Evolutionary conservation across 2,888 invertebrate genomes (phyloP).

Genomic region (Drosophila histrio): DNA sequence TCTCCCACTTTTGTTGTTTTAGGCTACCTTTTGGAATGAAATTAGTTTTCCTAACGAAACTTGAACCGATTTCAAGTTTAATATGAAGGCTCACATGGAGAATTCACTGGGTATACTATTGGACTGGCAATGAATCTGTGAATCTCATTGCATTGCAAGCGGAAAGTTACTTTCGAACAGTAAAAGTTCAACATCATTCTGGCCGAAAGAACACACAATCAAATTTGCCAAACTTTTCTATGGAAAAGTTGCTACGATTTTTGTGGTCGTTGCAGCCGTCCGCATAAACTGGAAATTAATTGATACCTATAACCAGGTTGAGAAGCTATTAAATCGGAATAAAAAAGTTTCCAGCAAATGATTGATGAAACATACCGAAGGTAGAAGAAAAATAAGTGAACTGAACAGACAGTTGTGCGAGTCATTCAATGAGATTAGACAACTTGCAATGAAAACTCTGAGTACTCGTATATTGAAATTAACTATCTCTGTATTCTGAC

Average conservation of each 20-base stretch:
- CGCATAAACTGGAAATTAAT: constrained; percentile 65
- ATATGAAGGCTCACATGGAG: not conserved
- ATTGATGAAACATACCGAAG: constrained; percentile 15
- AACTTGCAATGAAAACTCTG: constrained; percentile 10
- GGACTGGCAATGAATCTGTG: constrained; percentile 3
- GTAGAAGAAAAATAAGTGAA: not conserved
- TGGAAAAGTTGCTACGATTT: constrained; percentile 43
- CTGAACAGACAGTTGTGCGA: constrained; percentile 51
- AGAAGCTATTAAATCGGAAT: constrained; percentile 56
- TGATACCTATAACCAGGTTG: constrained; percentile 62
- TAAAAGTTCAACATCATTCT: constrained; percentile 43
- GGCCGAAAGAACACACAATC: constrained; percentile 14
- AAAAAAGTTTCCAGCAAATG: constrained; percentile 26
- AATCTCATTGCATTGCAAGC: constrained; percentile 18
- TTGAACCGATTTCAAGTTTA: not conserved
- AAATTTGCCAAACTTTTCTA: constrained; percentile 51
- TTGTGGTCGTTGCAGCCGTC: constrained; percentile 68
- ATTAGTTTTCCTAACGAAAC: not conserved
- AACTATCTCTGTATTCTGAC: not conserved
- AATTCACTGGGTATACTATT: constrained; percentile 1
- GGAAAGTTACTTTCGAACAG: constrained; percentile 31
- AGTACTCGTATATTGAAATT: not conserved
- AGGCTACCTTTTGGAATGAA: constrained; percentile 1
- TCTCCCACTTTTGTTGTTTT: constrained; percentile 18
- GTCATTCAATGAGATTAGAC: constrained; percentile 66